These are phyloP conservation scores for Pollachius pollachius DNA, from an alignment of 2,113 vertebrate genomes.

Conservation along the genomic window DNA sequence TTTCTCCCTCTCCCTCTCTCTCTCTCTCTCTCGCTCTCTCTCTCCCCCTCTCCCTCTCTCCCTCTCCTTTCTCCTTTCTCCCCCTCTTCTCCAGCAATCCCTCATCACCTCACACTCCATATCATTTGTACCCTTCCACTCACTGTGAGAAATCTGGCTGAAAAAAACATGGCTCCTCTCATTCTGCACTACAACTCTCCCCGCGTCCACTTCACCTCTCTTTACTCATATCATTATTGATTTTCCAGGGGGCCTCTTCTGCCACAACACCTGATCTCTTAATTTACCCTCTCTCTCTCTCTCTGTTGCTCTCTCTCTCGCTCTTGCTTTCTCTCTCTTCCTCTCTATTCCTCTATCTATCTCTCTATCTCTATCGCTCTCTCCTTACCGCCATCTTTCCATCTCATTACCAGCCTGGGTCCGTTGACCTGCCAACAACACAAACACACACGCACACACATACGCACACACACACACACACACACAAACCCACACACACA, in stretches of 20 bases:
- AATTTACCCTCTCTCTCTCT: slow-evolving; percentile 31
- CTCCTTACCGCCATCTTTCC: not conserved
- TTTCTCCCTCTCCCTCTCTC: slow-evolving; percentile 6
- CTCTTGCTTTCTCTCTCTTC: not conserved
- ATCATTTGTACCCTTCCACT: no score
- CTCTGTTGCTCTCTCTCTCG: not conserved
- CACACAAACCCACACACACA: no score
- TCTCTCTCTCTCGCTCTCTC: slow-evolving; percentile 31
- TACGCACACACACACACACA: no score
- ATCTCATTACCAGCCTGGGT: no score
- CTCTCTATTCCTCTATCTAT: not conserved
- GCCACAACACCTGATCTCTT: slow-evolving; percentile 62
- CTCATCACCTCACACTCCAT: no score
- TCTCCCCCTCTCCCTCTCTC: slow-evolving; percentile 28
- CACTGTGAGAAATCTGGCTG: no score
- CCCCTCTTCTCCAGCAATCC: no score
- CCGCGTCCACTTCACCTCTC: slow-evolving; percentile 41
- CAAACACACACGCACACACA: no score
- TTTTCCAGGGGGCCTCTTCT: slow-evolving; percentile 43
- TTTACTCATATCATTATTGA: slow-evolving; percentile 50
- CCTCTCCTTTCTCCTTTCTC: no score
- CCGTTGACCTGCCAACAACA: no score
- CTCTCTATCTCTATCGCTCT: not conserved
- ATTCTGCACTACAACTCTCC: not conserved
- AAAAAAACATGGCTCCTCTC: no score